phyloP scores from a whole-genome alignment of 2,113 vertebrate species.

The Apeltes quadracus region DNA sequence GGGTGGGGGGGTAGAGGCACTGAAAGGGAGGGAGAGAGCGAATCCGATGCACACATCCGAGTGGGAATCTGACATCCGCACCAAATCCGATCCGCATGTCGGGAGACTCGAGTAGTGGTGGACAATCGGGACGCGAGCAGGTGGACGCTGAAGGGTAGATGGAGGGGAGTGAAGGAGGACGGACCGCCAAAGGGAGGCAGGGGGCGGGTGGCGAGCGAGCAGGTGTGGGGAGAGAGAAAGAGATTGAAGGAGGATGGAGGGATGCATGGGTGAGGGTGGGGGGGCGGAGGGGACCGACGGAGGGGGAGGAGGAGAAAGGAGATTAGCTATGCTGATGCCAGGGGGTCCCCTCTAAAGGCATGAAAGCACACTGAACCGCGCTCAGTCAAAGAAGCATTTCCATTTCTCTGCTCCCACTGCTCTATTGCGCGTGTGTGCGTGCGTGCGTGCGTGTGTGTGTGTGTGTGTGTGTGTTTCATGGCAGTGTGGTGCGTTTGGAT shows the following conservation, averaged over 20 bases:
- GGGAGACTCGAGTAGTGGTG: background rate
- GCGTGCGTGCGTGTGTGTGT: slow-evolving; percentile 8
- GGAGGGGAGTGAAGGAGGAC: background rate
- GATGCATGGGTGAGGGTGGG: slow-evolving; percentile 6
- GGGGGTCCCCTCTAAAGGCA: slow-evolving; percentile 51
- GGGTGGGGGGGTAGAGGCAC: background rate
- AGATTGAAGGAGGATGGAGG: slow-evolving; percentile 7
- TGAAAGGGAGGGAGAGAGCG: too few species aligned
- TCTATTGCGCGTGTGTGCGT: slow-evolving; percentile 47
- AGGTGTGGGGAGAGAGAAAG: slow-evolving; percentile 5
- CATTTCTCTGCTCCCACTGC: slow-evolving; percentile 50
- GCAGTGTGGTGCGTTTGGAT: slow-evolving; percentile 58
- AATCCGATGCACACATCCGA: background rate
- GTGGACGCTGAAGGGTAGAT: background rate
- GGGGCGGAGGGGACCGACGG: slow-evolving; percentile 9
- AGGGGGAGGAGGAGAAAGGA: slow-evolving; percentile 28
- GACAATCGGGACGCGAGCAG: background rate
- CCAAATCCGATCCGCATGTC: background rate
- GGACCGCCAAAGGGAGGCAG: background rate
- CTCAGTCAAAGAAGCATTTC: slow-evolving; percentile 55
- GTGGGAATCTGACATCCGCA: background rate
- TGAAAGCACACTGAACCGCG: slow-evolving; percentile 55
- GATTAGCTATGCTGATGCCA: slow-evolving; percentile 42
- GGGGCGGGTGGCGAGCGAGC: background rate
- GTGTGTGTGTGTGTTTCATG: slow-evolving; percentile 46